Evolutionary conservation across 2,888 invertebrate species (phyloP).

Genomic region (Aleiodes leptofemur): DNA sequence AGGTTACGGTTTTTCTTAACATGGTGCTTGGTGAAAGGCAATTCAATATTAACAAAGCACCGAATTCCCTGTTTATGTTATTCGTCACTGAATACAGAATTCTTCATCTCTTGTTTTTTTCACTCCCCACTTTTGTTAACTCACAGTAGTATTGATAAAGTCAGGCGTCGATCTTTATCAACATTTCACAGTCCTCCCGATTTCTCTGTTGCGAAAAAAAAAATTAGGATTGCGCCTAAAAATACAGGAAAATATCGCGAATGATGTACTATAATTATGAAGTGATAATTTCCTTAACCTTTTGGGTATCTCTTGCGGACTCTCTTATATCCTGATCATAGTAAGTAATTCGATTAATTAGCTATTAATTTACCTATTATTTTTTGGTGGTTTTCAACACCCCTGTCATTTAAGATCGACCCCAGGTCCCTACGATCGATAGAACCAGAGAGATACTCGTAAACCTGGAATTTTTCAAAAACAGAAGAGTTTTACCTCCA

Average conservation of each 20-base stretch:
- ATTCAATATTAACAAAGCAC: no score
- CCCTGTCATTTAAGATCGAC: no score
- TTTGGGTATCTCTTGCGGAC: conserved; percentile 41
- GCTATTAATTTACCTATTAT: neutral
- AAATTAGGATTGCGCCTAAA: neutral
- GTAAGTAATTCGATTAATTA: conserved; percentile 37
- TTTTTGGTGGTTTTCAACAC: neutral
- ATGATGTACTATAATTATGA: neutral
- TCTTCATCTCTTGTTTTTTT: no score
- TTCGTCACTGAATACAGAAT: no score
- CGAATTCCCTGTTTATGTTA: no score
- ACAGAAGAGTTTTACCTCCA: no score
- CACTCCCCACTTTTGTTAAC: no score
- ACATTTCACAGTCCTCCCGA: neutral
- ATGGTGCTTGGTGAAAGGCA: no score
- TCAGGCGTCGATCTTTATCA: neutral
- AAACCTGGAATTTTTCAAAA: no score
- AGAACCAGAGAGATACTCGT: no score
- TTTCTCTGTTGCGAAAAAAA: neutral
- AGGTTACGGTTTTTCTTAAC: no score
- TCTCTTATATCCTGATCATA: conserved; percentile 51
- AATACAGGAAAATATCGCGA: neutral
- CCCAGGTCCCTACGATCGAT: no score
- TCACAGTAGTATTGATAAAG: neutral
- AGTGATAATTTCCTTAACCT: conserved; percentile 43